Conservation (phyloP, 2,888 invertebrate species). For the Diogma glabrata region DNA sequence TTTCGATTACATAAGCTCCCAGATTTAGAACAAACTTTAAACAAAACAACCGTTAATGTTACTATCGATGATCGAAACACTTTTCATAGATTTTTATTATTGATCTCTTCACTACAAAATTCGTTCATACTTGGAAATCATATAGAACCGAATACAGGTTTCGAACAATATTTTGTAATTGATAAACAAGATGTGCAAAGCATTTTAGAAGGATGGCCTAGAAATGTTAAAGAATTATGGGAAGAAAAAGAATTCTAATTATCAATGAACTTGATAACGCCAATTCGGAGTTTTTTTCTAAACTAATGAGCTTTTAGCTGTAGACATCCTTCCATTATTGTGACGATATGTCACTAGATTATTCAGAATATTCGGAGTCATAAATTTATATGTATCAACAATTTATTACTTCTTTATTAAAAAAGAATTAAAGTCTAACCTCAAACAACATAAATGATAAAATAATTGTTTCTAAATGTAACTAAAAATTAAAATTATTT, state of each 20-base stretch:
- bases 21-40: no score
- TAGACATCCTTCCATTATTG: conserved; percentile 1
- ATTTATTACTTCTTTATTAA: no score
- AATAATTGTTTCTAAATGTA: no score
- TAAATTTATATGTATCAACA: no score
- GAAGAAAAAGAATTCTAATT: no score
- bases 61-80: no score
- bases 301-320: neutral
- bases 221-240: neutral
- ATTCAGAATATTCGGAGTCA: no score
- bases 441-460: no score
- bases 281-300: neutral
- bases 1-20: conserved; percentile 8
- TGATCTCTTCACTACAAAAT: neutral
- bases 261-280: neutral
- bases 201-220: neutral
- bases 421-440: no score
- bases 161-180: neutral
- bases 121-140: neutral
- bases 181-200: neutral
- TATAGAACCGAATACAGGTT: neutral
- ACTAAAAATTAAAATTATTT: no score
- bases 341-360: no score
- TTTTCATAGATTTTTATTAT: neutral
- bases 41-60: no score